These are phyloP conservation scores for Bos taurus DNA, from an alignment of 2,113 vertebrate genomes.

Conservation along the genomic window ARS-UCD2.0 NC_037348.1:66388501-66389000, in stretches of 20 bases:
- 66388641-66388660: not conserved
- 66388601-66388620: not conserved
- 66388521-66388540: not conserved
- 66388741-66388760: not conserved
- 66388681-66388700: not conserved
- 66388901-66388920: conserved; percentile 38
- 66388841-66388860: not conserved
- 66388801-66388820: not conserved
- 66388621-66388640: not conserved
- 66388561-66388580: not conserved
- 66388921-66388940: not conserved
- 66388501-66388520: not conserved
- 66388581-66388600: not conserved
- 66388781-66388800: not conserved
- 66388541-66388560: rapidly evolving
- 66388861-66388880: not conserved
- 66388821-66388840: not conserved
- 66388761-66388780: conserved; percentile 10
- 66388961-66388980: not conserved
- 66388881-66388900: not conserved
- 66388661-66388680: not conserved
- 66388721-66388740: not conserved
- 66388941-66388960: conserved; percentile 23
- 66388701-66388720: not conserved
- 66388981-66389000: not conserved